These are phyloP conservation scores for Herminia tarsipennalis DNA, from an alignment of 2,888 invertebrate genomes.

Conservation along the genomic window DNA sequence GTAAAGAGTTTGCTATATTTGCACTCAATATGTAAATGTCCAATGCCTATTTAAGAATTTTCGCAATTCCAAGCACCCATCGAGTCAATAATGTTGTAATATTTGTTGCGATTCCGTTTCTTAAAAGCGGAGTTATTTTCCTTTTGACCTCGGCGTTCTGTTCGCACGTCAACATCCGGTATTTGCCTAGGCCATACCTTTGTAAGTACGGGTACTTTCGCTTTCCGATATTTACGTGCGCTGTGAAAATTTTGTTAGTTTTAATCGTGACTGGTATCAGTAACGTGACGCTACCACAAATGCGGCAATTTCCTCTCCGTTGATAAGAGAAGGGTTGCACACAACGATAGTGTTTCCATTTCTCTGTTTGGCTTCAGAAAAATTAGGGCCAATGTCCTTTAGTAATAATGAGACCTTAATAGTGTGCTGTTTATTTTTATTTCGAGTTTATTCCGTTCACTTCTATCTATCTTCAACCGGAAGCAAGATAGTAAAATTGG, in stretches of 20 bases:
- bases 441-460: constrained; percentile 18
- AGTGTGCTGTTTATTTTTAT: constrained; percentile 8
- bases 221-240: constrained; percentile 10
- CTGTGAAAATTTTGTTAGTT: constrained; percentile 12
- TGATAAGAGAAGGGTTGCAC: constrained; percentile 18
- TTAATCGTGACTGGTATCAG: constrained; percentile 24
- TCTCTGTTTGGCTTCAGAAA: constrained; percentile 1
- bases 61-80: constrained; percentile 11
- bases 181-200: constrained; percentile 4
- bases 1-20: constrained; percentile 23
- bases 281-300: constrained; percentile 8
- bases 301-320: constrained; percentile 14
- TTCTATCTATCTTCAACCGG: constrained; percentile 16
- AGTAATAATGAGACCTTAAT: constrained; percentile 17
- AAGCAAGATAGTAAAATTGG: constrained; percentile 23
- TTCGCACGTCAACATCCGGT: constrained; percentile 16
- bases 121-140: constrained; percentile 9
- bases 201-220: constrained; percentile 7
- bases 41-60: constrained; percentile 17
- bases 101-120: constrained; percentile 9
- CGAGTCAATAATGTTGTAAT: constrained; percentile 28
- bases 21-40: constrained; percentile 12
- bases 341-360: constrained; percentile 4
- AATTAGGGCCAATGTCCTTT: constrained; percentile 17
- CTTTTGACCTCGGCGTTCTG: constrained; percentile 1